These are phyloP conservation scores for Aphelenchoides fujianensis DNA, from an alignment of 1,140 invertebrate genomes.

Conservation along the genomic window DNA sequence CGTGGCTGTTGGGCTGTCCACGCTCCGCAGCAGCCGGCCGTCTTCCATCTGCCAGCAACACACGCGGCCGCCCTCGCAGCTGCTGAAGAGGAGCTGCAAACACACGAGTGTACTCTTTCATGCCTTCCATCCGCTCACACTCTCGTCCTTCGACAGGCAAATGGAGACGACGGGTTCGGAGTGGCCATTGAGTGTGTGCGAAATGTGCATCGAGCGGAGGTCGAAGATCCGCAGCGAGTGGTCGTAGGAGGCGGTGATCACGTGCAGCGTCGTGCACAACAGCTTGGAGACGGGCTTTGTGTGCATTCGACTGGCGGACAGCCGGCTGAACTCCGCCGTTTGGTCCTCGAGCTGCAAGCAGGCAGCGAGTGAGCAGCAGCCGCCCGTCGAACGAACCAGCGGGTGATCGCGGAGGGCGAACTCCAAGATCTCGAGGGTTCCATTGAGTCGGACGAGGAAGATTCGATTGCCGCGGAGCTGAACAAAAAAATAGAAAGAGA, in stretches of 20 bases:
- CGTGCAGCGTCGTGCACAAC: not conserved
- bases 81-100: constrained; percentile 43
- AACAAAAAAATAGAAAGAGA: not conserved
- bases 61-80: constrained; percentile 40
- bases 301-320: constrained; percentile 23
- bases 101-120: not conserved
- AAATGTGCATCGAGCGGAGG: constrained; percentile 8
- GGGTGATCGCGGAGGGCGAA: not conserved
- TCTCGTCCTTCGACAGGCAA: constrained; percentile 30
- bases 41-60: constrained; percentile 48
- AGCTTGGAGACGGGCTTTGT: constrained; percentile 28
- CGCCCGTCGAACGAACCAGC: too few relatives aligned
- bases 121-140: constrained; percentile 20
- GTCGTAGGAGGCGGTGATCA: constrained; percentile 20
- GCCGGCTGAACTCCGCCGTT: constrained; percentile 5
- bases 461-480: constrained; percentile 18
- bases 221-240: constrained; percentile 35
- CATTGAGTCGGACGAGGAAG: constrained; percentile 20
- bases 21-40: constrained; percentile 29
- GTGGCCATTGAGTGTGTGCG: constrained; percentile 45
- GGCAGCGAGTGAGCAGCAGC: too few relatives aligned
- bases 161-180: constrained; percentile 35
- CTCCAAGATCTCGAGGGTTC: constrained; percentile 29
- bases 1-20: constrained; percentile 20
- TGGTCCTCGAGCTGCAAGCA: constrained; percentile 17